Percentiles rank a stretch among this genome's conserved stretches.
Conservation (phyloP, 2,113 vertebrate genomes). For the Nycticorax nycticorax region DNA sequence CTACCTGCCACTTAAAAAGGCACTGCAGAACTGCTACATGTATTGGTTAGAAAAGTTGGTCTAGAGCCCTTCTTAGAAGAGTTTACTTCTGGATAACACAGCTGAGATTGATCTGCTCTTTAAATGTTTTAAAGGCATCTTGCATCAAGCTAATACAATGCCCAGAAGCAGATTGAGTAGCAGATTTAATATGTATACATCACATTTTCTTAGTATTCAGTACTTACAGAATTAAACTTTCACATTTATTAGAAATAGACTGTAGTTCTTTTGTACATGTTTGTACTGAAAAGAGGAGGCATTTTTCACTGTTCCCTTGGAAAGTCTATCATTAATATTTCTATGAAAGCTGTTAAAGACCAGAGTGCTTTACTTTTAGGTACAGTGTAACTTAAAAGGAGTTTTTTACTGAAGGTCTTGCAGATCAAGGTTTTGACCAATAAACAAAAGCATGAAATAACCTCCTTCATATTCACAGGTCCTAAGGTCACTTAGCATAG, state of each 20-base stretch:
- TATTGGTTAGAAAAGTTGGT: background rate
- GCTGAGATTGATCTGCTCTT: background rate
- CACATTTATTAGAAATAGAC: background rate
- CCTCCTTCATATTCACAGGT: background rate
- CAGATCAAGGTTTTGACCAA: background rate
- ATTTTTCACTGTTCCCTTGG: background rate
- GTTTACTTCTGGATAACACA: background rate
- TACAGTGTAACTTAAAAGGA: background rate
- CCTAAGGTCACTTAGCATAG: background rate
- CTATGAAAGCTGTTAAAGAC: background rate
- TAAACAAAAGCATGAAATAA: background rate
- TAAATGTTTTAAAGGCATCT: background rate
- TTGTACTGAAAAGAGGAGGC: background rate
- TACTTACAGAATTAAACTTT: background rate
- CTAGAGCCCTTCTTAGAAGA: background rate
- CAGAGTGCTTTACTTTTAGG: background rate
- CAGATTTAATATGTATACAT: background rate
- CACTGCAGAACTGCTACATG: background rate
- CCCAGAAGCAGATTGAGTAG: background rate
- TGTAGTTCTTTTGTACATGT: background rate
- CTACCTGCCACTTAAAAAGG: background rate
- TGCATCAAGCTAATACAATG: background rate
- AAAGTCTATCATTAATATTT: background rate
- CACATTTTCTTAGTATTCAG: background rate
- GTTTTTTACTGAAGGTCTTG: background rate